Evolutionary conservation across 2,888 invertebrate genomes (phyloP), one percentile per base, ranked within the genome.

Genomic region (Mesoligia furuncula): DNA sequence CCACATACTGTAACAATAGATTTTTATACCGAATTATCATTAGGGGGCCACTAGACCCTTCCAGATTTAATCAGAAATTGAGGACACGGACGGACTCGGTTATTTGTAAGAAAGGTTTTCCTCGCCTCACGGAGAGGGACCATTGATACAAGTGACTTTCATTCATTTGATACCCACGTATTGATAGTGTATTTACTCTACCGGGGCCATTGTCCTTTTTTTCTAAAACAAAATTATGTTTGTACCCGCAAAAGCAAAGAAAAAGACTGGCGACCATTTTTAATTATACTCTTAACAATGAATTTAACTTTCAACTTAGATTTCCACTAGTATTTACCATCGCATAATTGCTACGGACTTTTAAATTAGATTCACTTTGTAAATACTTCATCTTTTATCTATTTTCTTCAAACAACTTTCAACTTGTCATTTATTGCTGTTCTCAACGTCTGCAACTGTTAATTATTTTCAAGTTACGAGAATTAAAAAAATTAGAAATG

Each of bases 381-480:
- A 67, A 13, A n/a, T 39, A 71, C 24, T 64, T n/a, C 20, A 61
- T 65, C 9, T 15, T 61, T 74, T 13, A 48, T 68, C 15, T 36
- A 17, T 67, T 31, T 73, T 54, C 45, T 24, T 15, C 36, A 66
- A 54, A 13, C 1, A 73, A 82, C 4, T 48, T 24, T 36, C 72
- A 78, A 36, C 2, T 15, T 6, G 15, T 62, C 31, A 27, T 75
- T 68, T 75, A 64, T 83, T 75, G n/a, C 24, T 9, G 11, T 51
- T 45, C 31, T 9, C 57, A 62, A 15, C 31, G 66, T 71, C 66
- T 69, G 27, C n/a, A 45, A 71, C 65, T 42, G 74, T 76, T 54
- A 76, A 78, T 86, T 77, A 77, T 77, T 70, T 65, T 1, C 61
- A 51, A 81, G 51, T 73, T 78, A 79, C 64, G 51, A 24, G 27